phyloP scores from a whole-genome alignment of 1,140 invertebrate genomes.

The Microplitis mediator region DNA sequence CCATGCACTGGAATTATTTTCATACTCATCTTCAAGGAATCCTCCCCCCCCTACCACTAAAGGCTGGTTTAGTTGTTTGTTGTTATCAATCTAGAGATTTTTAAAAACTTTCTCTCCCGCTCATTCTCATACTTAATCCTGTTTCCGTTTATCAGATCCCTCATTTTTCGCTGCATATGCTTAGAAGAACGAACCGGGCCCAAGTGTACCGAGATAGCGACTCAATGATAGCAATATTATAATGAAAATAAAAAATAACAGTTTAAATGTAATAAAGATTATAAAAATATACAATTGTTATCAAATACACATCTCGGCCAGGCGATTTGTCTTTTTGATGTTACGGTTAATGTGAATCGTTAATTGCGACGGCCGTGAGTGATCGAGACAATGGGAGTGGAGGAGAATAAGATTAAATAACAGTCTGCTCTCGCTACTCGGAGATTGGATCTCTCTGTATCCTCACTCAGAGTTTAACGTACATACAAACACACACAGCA shows the following conservation, averaged over 20 bases:
- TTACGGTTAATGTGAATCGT: conserved; percentile 23
- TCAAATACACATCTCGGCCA: neutral
- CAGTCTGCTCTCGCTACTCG: neutral
- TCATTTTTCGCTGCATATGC: conserved; percentile 25
- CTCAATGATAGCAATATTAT: neutral
- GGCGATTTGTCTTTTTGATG: conserved; percentile 28
- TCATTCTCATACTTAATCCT: neutral
- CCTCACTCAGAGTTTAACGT: too few species aligned
- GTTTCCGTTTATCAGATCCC: conserved; percentile 30
- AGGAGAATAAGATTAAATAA: neutral
- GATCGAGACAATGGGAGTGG: conserved; percentile 25
- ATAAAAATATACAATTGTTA: conserved; percentile 13
- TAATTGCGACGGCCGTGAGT: conserved; percentile 23
- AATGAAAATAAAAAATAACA: conserved; percentile 2
- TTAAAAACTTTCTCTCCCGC: neutral
- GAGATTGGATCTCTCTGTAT: neutral
- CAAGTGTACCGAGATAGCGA: neutral
- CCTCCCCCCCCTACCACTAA: too few species aligned
- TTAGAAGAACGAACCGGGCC: conserved; percentile 3
- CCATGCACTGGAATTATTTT: conserved; percentile 49
- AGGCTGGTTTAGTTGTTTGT: neutral
- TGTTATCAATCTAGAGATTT: too few species aligned
- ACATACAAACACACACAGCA: too few species aligned
- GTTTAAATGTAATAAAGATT: neutral
- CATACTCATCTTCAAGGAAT: conserved; percentile 38